phyloP scores from a whole-genome alignment of 53 echinoderm and acorn worm genomes.

The Paelopatides confundens region DNA sequence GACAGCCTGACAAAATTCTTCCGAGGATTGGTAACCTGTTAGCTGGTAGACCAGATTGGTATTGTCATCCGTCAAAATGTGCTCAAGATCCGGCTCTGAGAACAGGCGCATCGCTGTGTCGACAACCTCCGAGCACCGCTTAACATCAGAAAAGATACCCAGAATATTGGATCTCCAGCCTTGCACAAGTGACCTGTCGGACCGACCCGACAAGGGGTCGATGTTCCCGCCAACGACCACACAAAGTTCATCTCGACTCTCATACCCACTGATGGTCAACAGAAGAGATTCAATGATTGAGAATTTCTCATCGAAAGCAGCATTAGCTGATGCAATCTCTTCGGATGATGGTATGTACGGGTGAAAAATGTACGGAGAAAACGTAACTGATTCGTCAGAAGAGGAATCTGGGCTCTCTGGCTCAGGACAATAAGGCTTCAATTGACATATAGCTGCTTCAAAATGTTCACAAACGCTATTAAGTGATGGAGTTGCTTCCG shows the following conservation, averaged over 20 bases:
- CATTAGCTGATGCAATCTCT: neutral
- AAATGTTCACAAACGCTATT: neutral
- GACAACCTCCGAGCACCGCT: neutral
- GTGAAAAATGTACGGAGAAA: neutral
- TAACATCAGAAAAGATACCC: neutral
- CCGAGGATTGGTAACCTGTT: constrained; percentile 6
- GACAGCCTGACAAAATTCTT: constrained; percentile 7
- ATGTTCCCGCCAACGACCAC: neutral
- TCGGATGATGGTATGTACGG: constrained; percentile 11
- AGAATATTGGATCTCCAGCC: neutral
- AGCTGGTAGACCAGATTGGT: constrained; percentile 11
- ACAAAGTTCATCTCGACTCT: neutral
- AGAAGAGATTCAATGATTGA: neutral
- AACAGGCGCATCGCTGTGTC: neutral
- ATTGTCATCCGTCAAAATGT: neutral
- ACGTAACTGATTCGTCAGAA: neutral
- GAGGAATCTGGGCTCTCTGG: neutral
- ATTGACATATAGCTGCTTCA: neutral
- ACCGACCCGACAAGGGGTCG: neutral
- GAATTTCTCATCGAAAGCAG: neutral
- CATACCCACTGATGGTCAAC: neutral
- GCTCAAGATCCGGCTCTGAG: neutral
- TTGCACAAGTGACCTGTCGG: neutral
- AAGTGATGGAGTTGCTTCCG: neutral
- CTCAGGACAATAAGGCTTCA: constrained; percentile 19